Conservation (phyloP, 2,113 vertebrate species). For the Peromyscus maniculatus region DNA sequence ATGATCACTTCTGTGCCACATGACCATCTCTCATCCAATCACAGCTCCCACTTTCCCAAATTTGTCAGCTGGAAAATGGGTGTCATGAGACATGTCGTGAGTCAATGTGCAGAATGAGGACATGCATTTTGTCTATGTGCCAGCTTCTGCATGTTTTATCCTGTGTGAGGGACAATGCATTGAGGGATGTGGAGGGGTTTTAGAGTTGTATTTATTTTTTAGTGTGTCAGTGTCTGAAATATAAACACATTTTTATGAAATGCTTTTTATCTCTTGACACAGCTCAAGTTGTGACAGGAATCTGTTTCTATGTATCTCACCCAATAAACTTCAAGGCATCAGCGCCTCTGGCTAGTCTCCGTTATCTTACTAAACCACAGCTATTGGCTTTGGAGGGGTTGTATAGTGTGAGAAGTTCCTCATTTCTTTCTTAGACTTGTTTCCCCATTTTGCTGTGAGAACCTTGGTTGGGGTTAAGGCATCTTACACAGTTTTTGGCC, state of each 20-base stretch:
- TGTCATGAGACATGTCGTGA: background rate
- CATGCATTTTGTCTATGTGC: background rate
- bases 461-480: background rate
- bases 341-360: background rate
- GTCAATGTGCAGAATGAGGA: background rate
- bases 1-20: background rate
- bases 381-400: slow-evolving; percentile 9
- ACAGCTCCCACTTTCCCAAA: background rate
- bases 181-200: background rate
- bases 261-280: slow-evolving; percentile 19
- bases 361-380: background rate
- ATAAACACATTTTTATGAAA: slow-evolving; percentile 43
- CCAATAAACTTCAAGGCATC: background rate
- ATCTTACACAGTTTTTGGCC: background rate
- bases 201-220: slow-evolving; percentile 32
- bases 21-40: background rate
- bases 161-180: background rate
- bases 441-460: background rate
- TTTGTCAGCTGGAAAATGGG: background rate
- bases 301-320: background rate
- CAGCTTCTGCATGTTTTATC: background rate
- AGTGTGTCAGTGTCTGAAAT: background rate
- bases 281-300: slow-evolving; percentile 5
- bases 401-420: background rate
- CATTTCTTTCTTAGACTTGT: background rate